Percentiles rank a stretch among this genome's conserved stretches.
phyloP scores from a whole-genome alignment of 2,888 invertebrate genomes.

The Siphlonurus alternatus region DNA sequence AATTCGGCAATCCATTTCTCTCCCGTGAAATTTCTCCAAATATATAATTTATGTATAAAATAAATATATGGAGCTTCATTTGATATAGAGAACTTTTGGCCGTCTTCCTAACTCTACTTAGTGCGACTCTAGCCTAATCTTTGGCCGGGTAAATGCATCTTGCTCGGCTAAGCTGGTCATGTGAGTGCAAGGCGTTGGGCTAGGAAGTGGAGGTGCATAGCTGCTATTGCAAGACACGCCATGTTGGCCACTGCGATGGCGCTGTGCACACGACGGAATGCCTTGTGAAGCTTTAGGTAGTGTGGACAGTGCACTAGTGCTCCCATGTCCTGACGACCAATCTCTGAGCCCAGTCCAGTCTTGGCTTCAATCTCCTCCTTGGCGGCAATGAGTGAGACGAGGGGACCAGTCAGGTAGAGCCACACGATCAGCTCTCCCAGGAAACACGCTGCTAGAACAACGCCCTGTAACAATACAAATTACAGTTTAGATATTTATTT shows the following conservation, averaged over 20 bases:
- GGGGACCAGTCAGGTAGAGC: conserved; percentile 56
- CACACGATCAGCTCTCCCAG: conserved; percentile 57
- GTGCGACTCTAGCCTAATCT: no score
- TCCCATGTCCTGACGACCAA: conserved; percentile 55
- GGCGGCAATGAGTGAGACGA: conserved; percentile 51
- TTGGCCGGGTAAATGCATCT: neutral
- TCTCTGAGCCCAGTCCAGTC: conserved; percentile 60
- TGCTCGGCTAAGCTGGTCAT: neutral
- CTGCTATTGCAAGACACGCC: conserved; percentile 45
- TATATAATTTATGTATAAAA: no score
- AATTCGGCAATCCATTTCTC: no score
- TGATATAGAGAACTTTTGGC: no score
- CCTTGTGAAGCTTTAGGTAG: conserved; percentile 54
- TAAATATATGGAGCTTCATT: no score
- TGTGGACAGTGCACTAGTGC: conserved; percentile 58
- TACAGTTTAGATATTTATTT: neutral
- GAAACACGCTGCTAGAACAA: conserved; percentile 45
- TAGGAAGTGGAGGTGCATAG: conserved; percentile 48
- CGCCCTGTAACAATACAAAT: conserved; percentile 31
- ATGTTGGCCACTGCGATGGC: conserved; percentile 67
- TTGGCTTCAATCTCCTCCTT: conserved; percentile 59
- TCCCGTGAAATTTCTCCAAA: no score
- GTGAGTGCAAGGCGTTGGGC: conserved; percentile 29
- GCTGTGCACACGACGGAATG: conserved; percentile 61
- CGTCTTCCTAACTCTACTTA: no score